Evolutionary conservation across 2,797 vertebrate genomes (phyloP), one percentile per base, ranked within the genome.

Genomic region (Alectoris magna): DNA sequence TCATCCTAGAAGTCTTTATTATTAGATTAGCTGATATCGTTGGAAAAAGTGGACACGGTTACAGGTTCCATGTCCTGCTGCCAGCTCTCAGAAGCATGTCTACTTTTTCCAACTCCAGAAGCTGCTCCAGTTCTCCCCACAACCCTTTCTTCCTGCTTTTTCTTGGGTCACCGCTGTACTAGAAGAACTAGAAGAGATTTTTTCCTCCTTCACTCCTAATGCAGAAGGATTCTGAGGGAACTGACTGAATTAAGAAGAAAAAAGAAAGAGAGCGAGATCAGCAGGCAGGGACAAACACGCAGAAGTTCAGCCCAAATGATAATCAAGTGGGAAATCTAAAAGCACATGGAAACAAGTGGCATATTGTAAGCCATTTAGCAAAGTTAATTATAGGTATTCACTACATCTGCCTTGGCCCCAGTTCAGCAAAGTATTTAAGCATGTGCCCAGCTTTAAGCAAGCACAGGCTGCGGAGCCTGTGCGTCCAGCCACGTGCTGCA

Each of bases 31-130:
- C 83, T 92, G 94, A 93, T 94, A 86, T 6, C 90, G 80, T 46
- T 91, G 95, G 95, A 95, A 96, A 95, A 96, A 93, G 62, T 34
- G 46, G 91, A 93, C 82, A 72, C 63, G 89, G 93, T 75, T 95
- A 78, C 66, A 81, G 82, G 92, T 93, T 95, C 89, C 87, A 87
- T 1, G 2, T 90, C 56, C 43, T 51, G 83, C 75, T 90, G 95
- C 91, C 91, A 94, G 93, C 78, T 79, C 51, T 81, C 68, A 76
- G 48, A 93, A 81, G 36, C 2, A 5, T 29, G 74, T 79, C 84
- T 81, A 70, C 77, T 94, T 91, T 91, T 93, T 91, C 91, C 94
- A 88, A 5, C 36, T 83, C 87, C 26, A 83, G 74, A 83, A 94
- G 58, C 75, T 72, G 29, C 21, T 91, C 64, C 58, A 84, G 39